Conservation (phyloP, 2,113 vertebrate genomes). For the Sarotherodon lohbergeri region DNA sequence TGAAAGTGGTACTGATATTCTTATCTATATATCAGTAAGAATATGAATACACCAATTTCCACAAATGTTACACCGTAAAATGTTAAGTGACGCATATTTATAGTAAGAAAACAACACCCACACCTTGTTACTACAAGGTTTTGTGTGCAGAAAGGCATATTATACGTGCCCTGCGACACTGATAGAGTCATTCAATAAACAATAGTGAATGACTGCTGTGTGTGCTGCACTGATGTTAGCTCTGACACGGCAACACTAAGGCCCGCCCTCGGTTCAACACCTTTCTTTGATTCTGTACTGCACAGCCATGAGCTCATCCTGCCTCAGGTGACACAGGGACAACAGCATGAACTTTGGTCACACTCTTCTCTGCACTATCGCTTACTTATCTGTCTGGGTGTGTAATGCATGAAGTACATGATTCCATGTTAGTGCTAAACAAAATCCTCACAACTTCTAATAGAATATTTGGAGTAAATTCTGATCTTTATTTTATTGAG, state of each 20-base stretch:
- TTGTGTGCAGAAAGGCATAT: background rate
- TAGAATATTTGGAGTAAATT: background rate
- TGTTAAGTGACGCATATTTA: background rate
- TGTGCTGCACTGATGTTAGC: slow-evolving; percentile 38
- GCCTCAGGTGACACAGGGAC: slow-evolving; percentile 35
- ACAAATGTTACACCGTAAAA: background rate
- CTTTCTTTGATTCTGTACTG: slow-evolving; percentile 50
- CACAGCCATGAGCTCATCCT: slow-evolving; percentile 63
- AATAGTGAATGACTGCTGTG: slow-evolving; percentile 6
- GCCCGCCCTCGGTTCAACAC: slow-evolving; percentile 48
- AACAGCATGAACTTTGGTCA: slow-evolving; percentile 59
- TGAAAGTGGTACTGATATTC: background rate
- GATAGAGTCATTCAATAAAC: slow-evolving; percentile 23
- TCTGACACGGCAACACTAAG: slow-evolving; percentile 28
- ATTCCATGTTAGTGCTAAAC: background rate
- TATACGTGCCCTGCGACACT: slow-evolving; percentile 8
- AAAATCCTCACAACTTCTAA: background rate
- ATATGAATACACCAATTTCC: background rate
- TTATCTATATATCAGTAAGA: background rate
- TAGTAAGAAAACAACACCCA: background rate
- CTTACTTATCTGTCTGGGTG: slow-evolving; percentile 56
- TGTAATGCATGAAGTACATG: background rate
- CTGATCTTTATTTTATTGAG: background rate
- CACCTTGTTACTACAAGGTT: background rate
- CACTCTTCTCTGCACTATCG: slow-evolving; percentile 54